Base-by-base conservation (phyloP, 2,113 vertebrate species). In the Gracilinanus agilis region DNA sequence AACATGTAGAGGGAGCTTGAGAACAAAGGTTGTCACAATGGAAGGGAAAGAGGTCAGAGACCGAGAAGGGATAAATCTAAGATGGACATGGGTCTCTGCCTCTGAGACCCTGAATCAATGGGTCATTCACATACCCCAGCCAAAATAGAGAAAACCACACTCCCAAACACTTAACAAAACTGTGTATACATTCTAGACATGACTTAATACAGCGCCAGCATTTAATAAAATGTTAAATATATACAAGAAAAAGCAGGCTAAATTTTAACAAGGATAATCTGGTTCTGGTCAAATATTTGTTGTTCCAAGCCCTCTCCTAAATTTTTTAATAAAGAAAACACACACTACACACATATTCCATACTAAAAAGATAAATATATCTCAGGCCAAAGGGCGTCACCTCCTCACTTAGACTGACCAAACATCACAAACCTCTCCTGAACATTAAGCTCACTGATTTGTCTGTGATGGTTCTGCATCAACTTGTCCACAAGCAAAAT, bases 211-310 rank as follows among this genome's bases (percentile, higher is more conserved):
- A 53, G 55, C 21, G 16, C 90, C 54, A 91, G 54, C 53, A 44
- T 91, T 95, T 61, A 88, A 83, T 89, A 92, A 40, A 93, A 58
- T 24, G 54, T 88, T 90, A 54, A 93, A 56, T 97, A 95, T 96
- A 96, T 97, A 96, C 44, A 95, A 92, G 92, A 49, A 92, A 92
- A 95, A 93, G 55, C 54, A 91, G 93, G 91, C 55, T 90, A 29
- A 21, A 91, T 58, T 93, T 90, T 55, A 95, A 56, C 83, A 95
- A 92, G 53, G n/a, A 9, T 88, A 97, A 96, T 97, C 93, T 96
- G 83, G 83, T 44, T 93, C 93, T 93, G 92, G 90, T 97, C 95
- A 95, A 97, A 97, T 97, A 97, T 97, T 97, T 97, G 96, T 95
- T 97, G 92, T 97, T 97, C 96, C 67, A 54, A 97, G 90, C 10